Evolutionary conservation across 2,113 vertebrate species (phyloP).

Genomic region (Gyps fulvus): DNA sequence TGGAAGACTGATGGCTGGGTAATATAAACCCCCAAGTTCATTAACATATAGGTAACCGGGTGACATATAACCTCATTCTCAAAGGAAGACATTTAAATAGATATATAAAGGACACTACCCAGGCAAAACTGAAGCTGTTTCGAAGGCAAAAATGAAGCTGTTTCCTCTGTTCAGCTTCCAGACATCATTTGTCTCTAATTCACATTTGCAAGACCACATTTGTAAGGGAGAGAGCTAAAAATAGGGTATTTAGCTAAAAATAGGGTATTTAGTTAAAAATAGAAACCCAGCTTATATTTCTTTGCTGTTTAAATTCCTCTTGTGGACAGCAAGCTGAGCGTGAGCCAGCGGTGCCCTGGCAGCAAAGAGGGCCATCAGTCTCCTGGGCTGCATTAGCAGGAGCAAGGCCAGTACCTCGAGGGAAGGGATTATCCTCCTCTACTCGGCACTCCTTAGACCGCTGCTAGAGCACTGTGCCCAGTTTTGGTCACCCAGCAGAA

Average conservation of each 20-base stretch:
- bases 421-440: neutral
- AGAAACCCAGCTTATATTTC: neutral
- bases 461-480: neutral
- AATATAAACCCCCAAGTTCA: neutral
- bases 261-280: neutral
- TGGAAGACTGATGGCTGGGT: neutral
- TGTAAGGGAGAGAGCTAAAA: neutral
- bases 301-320: neutral
- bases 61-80: neutral
- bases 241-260: neutral
- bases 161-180: neutral
- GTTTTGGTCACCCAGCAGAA: neutral
- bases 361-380: neutral
- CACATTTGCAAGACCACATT: neutral
- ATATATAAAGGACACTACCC: neutral
- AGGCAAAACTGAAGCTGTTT: neutral
- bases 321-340: neutral
- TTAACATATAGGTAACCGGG: neutral
- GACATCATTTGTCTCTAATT: neutral
- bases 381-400: neutral
- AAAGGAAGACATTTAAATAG: neutral
- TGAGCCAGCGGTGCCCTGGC: neutral
- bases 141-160: neutral
- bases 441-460: neutral
- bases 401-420: neutral